A percentile compares a stretch with the other conserved stretches of the same genome.
Evolutionary conservation across 1,140 invertebrate species (phyloP).

Genomic region (Leguminivora glycinivorella): DNA sequence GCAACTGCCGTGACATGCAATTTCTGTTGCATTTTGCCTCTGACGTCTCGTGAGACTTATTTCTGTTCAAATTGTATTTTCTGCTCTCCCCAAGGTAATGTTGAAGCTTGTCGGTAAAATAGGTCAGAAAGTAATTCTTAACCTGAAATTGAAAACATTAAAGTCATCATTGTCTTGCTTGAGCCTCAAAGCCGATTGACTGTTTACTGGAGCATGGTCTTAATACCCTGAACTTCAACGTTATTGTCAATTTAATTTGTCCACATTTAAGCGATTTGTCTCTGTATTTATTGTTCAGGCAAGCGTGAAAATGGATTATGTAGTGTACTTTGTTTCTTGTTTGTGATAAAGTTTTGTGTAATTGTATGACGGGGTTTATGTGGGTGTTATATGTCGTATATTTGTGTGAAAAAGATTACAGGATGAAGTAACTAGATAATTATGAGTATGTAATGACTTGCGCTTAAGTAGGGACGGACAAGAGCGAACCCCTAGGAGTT

Average conservation of each 20-base stretch:
- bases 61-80: slow-evolving; percentile 9
- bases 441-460: no score
- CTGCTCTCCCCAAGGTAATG: background rate
- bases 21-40: background rate
- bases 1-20: slow-evolving; percentile 8
- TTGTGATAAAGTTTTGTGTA: background rate
- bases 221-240: slow-evolving; percentile 7
- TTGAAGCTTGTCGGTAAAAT: background rate
- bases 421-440: no score
- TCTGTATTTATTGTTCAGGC: background rate
- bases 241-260: background rate
- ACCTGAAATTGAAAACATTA: background rate
- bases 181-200: background rate
- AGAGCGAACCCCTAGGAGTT: background rate
- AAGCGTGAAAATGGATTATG: no score
- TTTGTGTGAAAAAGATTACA: no score
- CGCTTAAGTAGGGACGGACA: no score
- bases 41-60: background rate
- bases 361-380: background rate
- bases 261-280: background rate
- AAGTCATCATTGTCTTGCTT: background rate
- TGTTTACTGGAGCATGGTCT: background rate
- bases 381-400: background rate
- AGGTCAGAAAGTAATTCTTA: slow-evolving; percentile 9
- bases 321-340: background rate